A percentile compares a stretch with the other conserved stretches of the same genome.
Conservation (phyloP, 2,113 vertebrate genomes). For the Lepisosteus osseus region DNA sequence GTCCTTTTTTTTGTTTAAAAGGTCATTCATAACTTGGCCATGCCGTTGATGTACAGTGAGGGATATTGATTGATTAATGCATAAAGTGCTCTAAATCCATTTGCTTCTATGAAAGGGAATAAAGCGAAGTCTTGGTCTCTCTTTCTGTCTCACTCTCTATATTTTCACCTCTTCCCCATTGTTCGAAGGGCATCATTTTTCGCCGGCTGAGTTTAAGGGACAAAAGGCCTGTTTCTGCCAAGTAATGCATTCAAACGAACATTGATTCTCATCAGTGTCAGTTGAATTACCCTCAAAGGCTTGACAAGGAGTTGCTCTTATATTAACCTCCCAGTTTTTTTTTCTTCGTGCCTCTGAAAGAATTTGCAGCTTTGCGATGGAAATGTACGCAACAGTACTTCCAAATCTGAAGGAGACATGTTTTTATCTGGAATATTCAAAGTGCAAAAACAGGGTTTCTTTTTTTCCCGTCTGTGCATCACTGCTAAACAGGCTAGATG, state of each 20-base stretch:
- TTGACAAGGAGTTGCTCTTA: slow-evolving; percentile 86
- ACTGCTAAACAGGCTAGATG: too few relatives aligned
- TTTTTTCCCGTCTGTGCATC: too few relatives aligned
- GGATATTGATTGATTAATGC: slow-evolving; percentile 99
- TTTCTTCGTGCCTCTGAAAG: slow-evolving; percentile 49
- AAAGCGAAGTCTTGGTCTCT: slow-evolving; percentile 72
- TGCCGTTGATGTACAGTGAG: slow-evolving; percentile 93
- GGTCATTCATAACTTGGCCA: slow-evolving; percentile 99
- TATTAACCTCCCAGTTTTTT: slow-evolving; percentile 74
- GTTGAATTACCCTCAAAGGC: slow-evolving; percentile 90
- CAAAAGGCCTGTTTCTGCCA: slow-evolving; percentile 94
- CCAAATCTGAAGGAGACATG: slow-evolving; percentile 15
- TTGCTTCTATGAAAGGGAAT: slow-evolving; percentile 94
- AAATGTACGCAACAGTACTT: slow-evolving; percentile 20
- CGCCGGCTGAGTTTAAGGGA: slow-evolving; percentile 86
- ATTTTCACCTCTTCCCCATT: slow-evolving; percentile 96
- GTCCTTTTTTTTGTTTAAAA: slow-evolving; percentile 94
- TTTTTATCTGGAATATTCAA: too few relatives aligned
- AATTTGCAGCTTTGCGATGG: slow-evolving; percentile 30
- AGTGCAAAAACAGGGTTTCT: too few relatives aligned
- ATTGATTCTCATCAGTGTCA: slow-evolving; percentile 96
- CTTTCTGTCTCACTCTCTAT: slow-evolving; percentile 66
- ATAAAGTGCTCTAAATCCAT: slow-evolving; percentile 99
- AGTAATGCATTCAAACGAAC: slow-evolving; percentile 92
- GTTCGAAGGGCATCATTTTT: slow-evolving; percentile 90